phyloP scores from a whole-genome alignment of 2,888 invertebrate species.

The Drosophila atripex region DNA sequence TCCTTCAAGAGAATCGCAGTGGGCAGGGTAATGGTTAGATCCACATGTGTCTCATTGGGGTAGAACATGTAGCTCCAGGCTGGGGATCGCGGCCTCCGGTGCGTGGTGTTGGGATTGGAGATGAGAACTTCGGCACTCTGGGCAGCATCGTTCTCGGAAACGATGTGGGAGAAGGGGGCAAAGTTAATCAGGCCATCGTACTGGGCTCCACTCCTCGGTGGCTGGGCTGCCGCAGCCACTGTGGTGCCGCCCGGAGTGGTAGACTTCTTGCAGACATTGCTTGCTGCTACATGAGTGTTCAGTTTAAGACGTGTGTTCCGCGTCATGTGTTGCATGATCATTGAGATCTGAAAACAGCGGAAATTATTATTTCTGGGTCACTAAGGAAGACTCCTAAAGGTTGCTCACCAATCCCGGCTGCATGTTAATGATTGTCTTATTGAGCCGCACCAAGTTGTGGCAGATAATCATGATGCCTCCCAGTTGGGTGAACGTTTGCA shows the following conservation, averaged over 20 bases:
- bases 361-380: not conserved
- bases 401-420: slow-evolving; percentile 87
- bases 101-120: slow-evolving; percentile 90
- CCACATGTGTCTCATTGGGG: slow-evolving; percentile 94
- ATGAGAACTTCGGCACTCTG: slow-evolving; percentile 95
- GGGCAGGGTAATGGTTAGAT: slow-evolving; percentile 93
- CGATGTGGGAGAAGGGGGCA: slow-evolving; percentile 93
- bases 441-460: slow-evolving; percentile 90
- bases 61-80: slow-evolving; percentile 99
- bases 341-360: slow-evolving; percentile 76
- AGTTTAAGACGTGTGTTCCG: slow-evolving; percentile 84
- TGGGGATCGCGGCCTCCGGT: slow-evolving; percentile 93
- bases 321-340: slow-evolving; percentile 88
- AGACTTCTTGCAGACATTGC: slow-evolving; percentile 77
- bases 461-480: slow-evolving; percentile 91
- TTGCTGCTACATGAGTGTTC: slow-evolving; percentile 81
- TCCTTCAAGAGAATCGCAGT: slow-evolving; percentile 94
- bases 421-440: slow-evolving; percentile 89
- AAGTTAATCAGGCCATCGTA: slow-evolving; percentile 94
- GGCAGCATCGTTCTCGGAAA: slow-evolving; percentile 92
- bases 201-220: slow-evolving; percentile 84
- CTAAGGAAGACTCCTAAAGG: not conserved
- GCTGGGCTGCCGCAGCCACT: slow-evolving; percentile 82
- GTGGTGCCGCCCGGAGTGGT: slow-evolving; percentile 81
- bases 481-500: slow-evolving; percentile 90